These are phyloP conservation scores for Triplophysa yarkandensis DNA, from an alignment of 2,797 vertebrate species.

Conservation along the genomic window DNA sequence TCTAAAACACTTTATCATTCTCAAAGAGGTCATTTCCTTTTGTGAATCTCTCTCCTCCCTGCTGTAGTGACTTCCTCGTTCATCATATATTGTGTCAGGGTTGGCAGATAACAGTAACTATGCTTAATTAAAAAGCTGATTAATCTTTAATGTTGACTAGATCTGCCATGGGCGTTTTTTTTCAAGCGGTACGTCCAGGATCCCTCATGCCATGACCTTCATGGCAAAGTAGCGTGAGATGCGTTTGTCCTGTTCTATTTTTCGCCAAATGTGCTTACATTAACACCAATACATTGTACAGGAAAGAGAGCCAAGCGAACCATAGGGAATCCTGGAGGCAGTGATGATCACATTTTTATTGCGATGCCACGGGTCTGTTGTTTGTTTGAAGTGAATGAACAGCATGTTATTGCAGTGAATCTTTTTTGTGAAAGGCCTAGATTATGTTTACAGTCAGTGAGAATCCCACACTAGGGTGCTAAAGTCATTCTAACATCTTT, in stretches of 20 bases:
- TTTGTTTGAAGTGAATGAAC: conserved; percentile 10
- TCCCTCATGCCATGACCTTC: conserved; percentile 22
- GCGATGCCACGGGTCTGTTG: neutral
- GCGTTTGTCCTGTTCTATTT: conserved; percentile 10
- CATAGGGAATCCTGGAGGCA: neutral
- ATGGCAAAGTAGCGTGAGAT: conserved; percentile 3
- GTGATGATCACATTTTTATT: conserved; percentile 8
- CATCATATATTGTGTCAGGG: conserved; percentile 37
- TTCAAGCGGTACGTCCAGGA: neutral
- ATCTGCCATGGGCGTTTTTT: no score
- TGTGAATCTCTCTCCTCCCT: neutral
- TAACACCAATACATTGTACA: neutral
- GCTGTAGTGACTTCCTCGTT: neutral
- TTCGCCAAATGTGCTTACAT: conserved; percentile 2
- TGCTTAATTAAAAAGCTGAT: conserved; percentile 39
- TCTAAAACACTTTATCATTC: no score
- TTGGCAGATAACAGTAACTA: conserved; percentile 36
- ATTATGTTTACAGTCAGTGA: neutral
- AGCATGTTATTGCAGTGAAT: neutral
- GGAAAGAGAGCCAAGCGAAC: neutral
- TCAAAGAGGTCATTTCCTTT: neutral
- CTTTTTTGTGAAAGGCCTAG: neutral
- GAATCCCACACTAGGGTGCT: neutral
- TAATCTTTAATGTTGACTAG: conserved; percentile 41
- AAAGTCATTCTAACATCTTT: neutral